Conservation (phyloP, 2,797 vertebrate species). For the Leptoclinus maculatus region DNA sequence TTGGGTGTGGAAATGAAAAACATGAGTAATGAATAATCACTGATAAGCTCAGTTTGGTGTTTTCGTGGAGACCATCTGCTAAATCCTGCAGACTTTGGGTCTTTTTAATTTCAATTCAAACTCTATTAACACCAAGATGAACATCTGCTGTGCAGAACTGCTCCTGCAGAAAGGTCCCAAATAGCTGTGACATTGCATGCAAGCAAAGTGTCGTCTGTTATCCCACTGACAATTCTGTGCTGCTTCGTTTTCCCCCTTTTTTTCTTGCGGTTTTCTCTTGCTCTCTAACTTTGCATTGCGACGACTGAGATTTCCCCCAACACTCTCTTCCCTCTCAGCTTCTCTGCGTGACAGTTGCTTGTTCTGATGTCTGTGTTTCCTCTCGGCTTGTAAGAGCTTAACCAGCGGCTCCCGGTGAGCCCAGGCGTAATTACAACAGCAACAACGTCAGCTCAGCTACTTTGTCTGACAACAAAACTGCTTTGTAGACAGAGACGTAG, state of each 20-base stretch:
- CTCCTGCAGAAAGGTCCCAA: not conserved
- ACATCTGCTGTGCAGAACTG: constrained; percentile 30
- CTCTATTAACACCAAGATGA: constrained; percentile 6
- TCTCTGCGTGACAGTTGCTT: constrained; percentile 52
- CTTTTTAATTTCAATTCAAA: constrained; percentile 9
- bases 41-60: not conserved
- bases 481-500: constrained; percentile 52
- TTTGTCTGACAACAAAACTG: constrained; percentile 72
- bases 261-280: constrained; percentile 19
- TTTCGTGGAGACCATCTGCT: constrained; percentile 3
- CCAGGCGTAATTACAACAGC: constrained; percentile 68
- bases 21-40: not conserved
- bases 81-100: not conserved
- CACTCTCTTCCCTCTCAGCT: constrained; percentile 2
- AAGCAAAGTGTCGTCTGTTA: constrained; percentile 19
- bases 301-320: constrained; percentile 48
- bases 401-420: constrained; percentile 68
- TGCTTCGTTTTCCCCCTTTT: constrained; percentile 26
- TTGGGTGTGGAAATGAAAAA: not conserved
- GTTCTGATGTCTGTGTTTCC: constrained; percentile 65
- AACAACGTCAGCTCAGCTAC: constrained; percentile 62
- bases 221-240: not conserved
- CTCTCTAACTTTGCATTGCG: constrained; percentile 50
- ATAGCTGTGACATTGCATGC: constrained; percentile 11
- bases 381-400: constrained; percentile 68